phyloP scores from a whole-genome alignment of 2,113 vertebrate species.

The Orientallactaga bullata region DNA sequence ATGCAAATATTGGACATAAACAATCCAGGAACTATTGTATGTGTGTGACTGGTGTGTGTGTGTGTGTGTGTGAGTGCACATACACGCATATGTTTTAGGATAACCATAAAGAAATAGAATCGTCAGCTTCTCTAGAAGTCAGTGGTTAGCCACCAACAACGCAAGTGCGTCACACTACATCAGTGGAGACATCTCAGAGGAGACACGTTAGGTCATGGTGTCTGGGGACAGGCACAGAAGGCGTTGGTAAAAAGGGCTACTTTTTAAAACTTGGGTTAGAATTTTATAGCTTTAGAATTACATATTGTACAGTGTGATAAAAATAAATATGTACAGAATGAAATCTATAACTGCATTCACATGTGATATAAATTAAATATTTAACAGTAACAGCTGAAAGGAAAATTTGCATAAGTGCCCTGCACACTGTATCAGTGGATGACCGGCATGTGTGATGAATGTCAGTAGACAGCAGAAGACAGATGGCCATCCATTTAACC shows the following conservation, averaged over 20 bases:
- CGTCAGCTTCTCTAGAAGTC: not conserved
- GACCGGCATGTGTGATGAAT: too few species aligned
- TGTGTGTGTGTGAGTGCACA: not conserved
- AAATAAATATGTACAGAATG: not conserved
- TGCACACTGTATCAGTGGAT: too few species aligned
- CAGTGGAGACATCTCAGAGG: rapidly evolving
- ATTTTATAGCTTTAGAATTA: not conserved
- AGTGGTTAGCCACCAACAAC: not conserved
- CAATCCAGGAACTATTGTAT: too few species aligned
- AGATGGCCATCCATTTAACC: too few species aligned
- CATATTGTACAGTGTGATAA: not conserved
- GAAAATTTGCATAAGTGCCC: not conserved
- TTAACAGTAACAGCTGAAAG: not conserved
- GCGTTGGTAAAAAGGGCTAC: too few species aligned
- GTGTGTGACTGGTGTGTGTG: not conserved
- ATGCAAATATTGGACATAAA: not conserved
- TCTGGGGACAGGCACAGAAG: not conserved
- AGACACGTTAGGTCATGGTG: not conserved
- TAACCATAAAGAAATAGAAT: not conserved
- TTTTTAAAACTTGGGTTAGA: not conserved
- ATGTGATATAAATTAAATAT: not conserved
- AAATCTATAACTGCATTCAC: not conserved
- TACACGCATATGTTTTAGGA: not conserved
- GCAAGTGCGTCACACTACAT: rapidly evolving
- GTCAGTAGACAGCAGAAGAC: too few species aligned